phyloP scores from a whole-genome alignment of 2,113 vertebrate species.

The Atractosteus spatula region DNA sequence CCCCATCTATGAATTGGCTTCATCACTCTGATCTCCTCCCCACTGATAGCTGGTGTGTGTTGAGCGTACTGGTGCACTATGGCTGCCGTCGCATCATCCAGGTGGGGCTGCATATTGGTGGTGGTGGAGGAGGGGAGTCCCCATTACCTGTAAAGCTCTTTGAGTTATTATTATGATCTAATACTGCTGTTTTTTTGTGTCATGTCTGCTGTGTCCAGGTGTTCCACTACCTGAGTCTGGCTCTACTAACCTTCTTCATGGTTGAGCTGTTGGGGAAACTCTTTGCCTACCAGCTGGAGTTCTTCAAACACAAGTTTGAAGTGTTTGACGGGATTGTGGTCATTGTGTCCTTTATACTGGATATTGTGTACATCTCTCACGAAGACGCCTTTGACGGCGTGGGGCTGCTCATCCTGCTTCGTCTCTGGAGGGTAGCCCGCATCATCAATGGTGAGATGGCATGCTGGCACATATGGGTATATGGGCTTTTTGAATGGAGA shows the following conservation, averaged over 20 bases:
- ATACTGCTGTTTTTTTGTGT: too few species aligned
- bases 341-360: constrained; percentile 82
- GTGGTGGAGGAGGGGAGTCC: too few species aligned
- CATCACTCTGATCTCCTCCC: too few species aligned
- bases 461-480: not conserved
- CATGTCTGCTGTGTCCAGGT: constrained; percentile 58
- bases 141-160: too few species aligned
- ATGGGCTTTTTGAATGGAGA: not conserved
- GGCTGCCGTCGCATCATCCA: too few species aligned
- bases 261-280: constrained; percentile 83
- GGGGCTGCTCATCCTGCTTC: constrained; percentile 84
- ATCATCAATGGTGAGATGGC: constrained; percentile 82
- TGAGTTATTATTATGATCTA: too few species aligned
- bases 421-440: constrained; percentile 92
- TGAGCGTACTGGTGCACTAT: too few species aligned
- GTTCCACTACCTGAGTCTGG: constrained; percentile 87
- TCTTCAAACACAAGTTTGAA: constrained; percentile 93
- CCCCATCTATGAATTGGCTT: too few species aligned
- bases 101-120: too few species aligned
- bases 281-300: constrained; percentile 79
- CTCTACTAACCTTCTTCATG: constrained; percentile 84
- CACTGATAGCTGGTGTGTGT: too few species aligned
- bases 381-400: constrained; percentile 82
- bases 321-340: constrained; percentile 85
- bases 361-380: constrained; percentile 74